Evolutionary conservation across 2,113 vertebrate genomes (phyloP).

Genomic region (Vidua macroura): DNA sequence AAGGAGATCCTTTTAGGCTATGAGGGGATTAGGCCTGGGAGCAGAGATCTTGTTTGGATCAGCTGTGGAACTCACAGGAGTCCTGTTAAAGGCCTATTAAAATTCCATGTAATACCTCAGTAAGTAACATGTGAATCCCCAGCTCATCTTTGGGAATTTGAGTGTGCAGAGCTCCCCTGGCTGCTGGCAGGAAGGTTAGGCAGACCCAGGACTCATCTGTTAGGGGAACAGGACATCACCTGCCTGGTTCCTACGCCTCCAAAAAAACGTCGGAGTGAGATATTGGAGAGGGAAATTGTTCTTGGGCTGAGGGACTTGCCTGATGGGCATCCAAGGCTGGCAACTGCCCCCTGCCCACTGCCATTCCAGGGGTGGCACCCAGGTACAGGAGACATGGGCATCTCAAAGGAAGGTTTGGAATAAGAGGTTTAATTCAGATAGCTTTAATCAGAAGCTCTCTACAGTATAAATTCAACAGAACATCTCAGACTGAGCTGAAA

Average conservation of each 20-base stretch:
- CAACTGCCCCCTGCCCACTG: not conserved
- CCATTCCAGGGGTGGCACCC: not conserved
- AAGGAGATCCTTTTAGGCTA: conserved; percentile 56
- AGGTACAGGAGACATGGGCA: not conserved
- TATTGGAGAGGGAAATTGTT: not conserved
- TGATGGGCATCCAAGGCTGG: not conserved
- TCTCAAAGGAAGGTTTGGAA: not conserved
- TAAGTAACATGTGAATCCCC: conserved; percentile 59
- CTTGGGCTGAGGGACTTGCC: not conserved
- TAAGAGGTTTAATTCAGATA: conserved; percentile 27
- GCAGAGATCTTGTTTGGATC: conserved; percentile 61
- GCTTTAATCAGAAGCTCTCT: conserved; percentile 8
- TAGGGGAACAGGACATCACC: conserved; percentile 18
- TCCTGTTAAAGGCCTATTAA: conserved; percentile 70
- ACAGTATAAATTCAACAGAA: not conserved
- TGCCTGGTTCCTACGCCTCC: not conserved
- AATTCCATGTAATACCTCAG: conserved; percentile 65
- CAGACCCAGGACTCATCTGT: conserved; percentile 6
- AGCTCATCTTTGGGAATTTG: conserved; percentile 61
- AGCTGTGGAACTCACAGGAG: conserved; percentile 63
- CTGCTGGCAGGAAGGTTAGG: conserved; percentile 24
- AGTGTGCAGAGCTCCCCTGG: conserved; percentile 36
- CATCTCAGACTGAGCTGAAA: conserved; percentile 12
- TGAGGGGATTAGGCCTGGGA: conserved; percentile 56
- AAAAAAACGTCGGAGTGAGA: not conserved